Evolutionary conservation across 2,113 vertebrate species (phyloP).

Genomic region (Hyla sarda): DNA sequence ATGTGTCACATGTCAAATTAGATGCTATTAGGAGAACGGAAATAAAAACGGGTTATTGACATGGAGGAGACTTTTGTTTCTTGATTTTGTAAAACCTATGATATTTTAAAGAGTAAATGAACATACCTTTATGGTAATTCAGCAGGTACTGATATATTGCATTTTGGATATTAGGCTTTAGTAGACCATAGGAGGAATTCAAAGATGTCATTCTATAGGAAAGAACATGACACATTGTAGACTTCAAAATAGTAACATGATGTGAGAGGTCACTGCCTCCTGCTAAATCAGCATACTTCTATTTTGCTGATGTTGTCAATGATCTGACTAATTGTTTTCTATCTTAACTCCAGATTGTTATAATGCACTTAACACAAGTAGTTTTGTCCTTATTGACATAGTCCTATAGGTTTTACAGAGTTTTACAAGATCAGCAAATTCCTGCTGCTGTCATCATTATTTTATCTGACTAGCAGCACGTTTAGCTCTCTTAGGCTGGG

Average conservation of each 20-base stretch:
- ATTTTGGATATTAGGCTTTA: neutral
- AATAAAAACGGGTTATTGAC: neutral
- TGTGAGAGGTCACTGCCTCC: neutral
- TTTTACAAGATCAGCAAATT: too few species aligned
- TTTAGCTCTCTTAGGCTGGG: too few species aligned
- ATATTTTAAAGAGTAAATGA: neutral
- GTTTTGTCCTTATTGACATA: too few species aligned
- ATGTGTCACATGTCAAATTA: neutral
- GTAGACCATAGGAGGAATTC: neutral
- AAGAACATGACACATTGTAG: neutral
- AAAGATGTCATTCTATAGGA: neutral
- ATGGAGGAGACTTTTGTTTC: neutral
- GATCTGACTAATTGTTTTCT: neutral
- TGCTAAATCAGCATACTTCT: neutral
- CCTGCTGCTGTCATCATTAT: too few species aligned
- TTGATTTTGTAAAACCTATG: neutral
- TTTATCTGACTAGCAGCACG: too few species aligned
- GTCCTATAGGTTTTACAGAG: too few species aligned
- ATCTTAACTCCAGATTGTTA: too few species aligned
- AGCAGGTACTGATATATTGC: constrained; percentile 19
- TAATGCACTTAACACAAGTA: too few species aligned
- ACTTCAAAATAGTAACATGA: neutral
- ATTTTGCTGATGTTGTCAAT: neutral
- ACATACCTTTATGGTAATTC: neutral
- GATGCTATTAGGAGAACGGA: neutral